Base-by-base conservation (phyloP, 2,113 vertebrate species). In the Telmatochromis brichardi region DNA sequence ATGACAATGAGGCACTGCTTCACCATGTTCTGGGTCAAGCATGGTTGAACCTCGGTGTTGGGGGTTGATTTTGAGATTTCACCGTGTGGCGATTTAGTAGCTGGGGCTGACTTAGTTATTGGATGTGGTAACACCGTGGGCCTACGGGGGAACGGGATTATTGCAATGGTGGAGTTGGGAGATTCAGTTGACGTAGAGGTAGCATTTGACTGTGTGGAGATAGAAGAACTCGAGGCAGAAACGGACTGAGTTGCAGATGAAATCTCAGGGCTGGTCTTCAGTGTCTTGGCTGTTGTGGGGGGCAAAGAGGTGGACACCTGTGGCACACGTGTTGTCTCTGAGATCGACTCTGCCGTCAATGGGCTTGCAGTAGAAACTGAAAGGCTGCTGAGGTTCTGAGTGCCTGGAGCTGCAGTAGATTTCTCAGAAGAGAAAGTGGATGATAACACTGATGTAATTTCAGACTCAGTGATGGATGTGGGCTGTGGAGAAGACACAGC, bases 1-100 rank as follows among this genome's bases (percentile, higher is more conserved):
- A 99, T 96, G 88, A 91, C 92, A 85, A 98, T 94, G 83, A 98
- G 93, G 85, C 98, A 98, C 10, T 95, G 92, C 83, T 81, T 87
- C 31, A 96, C 90, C 9, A 91, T 0, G 0, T 60, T 23, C 0
- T 9, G 80, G 40, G 7, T 60, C 10, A 87, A 86, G 90, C 93
- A 96, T 51, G 92, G 31, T 50, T 76, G 42, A 54, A 5, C 45
- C 28, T 81, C 31, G 1, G n/a, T 40, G 47, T n/a, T 57, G 8
- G 21, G 1, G 4, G 40, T 7, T 8, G 5, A 40, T 13, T 80
- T 73, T 10, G 86, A 12, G 35, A 9, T 35, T 19, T 50, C 12
- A 31, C 12, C 2, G 3, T 31, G 60, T 7, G 14, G 2, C 6
- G 19, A 5, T 3, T 28, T 21, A 1, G 84, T 58, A 26, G 14